Conservation (phyloP, 2,113 vertebrate species). For the Glareola pratincola region DNA sequence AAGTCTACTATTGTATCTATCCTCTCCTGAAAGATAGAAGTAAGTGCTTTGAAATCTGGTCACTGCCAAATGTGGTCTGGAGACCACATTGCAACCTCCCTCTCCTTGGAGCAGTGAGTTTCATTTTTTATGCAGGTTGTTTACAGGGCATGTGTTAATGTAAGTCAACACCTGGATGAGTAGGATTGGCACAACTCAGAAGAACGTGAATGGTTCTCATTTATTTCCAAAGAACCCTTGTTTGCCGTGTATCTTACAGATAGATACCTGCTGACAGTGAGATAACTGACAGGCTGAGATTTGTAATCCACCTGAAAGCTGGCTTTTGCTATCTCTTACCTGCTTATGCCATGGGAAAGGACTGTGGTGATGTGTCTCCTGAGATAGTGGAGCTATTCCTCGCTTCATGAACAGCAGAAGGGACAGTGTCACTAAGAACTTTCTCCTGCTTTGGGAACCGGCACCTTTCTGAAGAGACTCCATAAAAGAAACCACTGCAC, state of each 20-base stretch:
- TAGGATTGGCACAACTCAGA: not conserved
- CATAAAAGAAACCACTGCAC: not conserved
- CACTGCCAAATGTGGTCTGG: not conserved
- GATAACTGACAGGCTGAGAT: not conserved
- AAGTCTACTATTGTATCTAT: not conserved
- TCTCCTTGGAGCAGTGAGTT: not conserved
- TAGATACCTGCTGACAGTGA: not conserved
- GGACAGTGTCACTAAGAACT: not conserved
- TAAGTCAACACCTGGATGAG: not conserved
- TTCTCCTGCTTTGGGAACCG: not conserved
- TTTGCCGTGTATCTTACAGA: not conserved
- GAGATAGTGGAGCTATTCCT: not conserved
- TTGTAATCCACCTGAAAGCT: not conserved
- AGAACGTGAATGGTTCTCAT: not conserved
- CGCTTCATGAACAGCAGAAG: not conserved
- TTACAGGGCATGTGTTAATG: not conserved
- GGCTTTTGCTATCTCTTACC: not conserved
- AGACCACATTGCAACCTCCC: rapidly evolving
- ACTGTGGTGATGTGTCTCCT: not conserved
- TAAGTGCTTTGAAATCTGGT: not conserved
- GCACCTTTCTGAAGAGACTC: rapidly evolving
- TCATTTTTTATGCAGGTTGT: not conserved
- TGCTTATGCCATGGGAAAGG: not conserved
- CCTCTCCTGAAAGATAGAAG: not conserved
- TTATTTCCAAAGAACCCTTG: not conserved